Evolutionary conservation across 2,113 vertebrate genomes (phyloP).

Genomic region (Trogon surrucura): DNA sequence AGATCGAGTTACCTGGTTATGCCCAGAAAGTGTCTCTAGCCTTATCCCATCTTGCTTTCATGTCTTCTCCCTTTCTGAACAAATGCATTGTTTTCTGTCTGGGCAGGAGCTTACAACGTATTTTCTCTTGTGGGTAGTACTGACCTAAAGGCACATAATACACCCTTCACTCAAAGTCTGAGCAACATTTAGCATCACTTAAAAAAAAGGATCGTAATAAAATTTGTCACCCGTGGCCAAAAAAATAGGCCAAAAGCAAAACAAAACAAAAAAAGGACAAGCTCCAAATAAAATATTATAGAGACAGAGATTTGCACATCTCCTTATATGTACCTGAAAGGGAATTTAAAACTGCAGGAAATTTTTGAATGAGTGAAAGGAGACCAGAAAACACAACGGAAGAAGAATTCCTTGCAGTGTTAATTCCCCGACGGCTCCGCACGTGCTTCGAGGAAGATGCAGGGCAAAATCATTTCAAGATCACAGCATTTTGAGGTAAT

Average conservation of each 20-base stretch:
- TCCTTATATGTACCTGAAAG: slow-evolving; percentile 20
- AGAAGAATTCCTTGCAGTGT: not conserved
- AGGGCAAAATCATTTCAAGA: slow-evolving; percentile 32
- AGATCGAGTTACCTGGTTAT: slow-evolving; percentile 77
- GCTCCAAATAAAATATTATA: not conserved
- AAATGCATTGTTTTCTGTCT: slow-evolving; percentile 71
- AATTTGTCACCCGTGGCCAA: not conserved
- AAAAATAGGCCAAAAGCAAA: not conserved
- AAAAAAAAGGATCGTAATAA: slow-evolving; percentile 11
- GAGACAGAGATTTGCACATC: not conserved
- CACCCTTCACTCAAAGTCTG: slow-evolving; percentile 5
- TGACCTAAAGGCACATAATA: slow-evolving; percentile 47
- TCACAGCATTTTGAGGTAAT: slow-evolving; percentile 49
- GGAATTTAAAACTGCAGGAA: not conserved
- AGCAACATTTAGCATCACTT: slow-evolving; percentile 31
- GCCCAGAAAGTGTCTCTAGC: slow-evolving; percentile 70
- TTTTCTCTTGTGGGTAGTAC: slow-evolving; percentile 63
- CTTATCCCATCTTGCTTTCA: slow-evolving; percentile 64
- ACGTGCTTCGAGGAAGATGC: not conserved
- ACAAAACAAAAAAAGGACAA: not conserved
- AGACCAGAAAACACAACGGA: not conserved
- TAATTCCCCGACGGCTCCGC: slow-evolving; percentile 20
- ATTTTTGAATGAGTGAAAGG: not conserved
- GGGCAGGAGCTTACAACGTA: slow-evolving; percentile 53
- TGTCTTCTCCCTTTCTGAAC: slow-evolving; percentile 58